Evolutionary conservation across 1,140 invertebrate genomes (phyloP).

Genomic region (Caerostris darwini): DNA sequence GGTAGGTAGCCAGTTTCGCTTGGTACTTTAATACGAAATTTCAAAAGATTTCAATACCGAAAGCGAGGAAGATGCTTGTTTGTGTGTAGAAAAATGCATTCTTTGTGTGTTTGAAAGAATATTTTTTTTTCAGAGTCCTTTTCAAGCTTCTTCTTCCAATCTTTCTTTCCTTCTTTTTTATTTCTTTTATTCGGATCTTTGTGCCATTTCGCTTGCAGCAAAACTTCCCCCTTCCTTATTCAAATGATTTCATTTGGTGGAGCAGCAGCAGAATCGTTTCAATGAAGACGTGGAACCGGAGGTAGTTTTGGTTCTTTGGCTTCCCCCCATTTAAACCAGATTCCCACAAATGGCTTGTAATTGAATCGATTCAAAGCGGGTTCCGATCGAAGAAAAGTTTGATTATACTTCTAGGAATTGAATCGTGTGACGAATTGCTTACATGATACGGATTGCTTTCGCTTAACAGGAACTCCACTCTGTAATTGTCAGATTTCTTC

Average conservation of each 20-base stretch:
- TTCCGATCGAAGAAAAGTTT: neutral
- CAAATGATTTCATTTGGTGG: neutral
- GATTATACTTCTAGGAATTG: no score
- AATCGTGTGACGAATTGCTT: no score
- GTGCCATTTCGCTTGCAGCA: neutral
- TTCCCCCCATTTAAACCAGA: neutral
- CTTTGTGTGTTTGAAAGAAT: neutral
- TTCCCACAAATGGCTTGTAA: neutral
- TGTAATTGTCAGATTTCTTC: no score
- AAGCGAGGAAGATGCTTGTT: neutral
- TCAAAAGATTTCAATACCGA: neutral
- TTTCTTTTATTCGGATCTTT: neutral
- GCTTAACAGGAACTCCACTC: no score
- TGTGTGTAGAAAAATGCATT: neutral
- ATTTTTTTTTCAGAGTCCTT: neutral
- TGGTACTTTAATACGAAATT: neutral
- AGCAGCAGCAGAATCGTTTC: neutral
- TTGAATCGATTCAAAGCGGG: constrained; percentile 6
- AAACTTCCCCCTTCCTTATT: neutral
- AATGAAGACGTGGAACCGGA: neutral
- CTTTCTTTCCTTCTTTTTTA: neutral
- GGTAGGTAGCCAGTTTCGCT: neutral
- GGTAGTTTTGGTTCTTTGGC: neutral
- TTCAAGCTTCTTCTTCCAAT: no score
- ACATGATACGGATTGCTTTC: no score